phyloP scores from a whole-genome alignment of 1,140 invertebrate genomes.

The Acromyrmex heyeri region DNA sequence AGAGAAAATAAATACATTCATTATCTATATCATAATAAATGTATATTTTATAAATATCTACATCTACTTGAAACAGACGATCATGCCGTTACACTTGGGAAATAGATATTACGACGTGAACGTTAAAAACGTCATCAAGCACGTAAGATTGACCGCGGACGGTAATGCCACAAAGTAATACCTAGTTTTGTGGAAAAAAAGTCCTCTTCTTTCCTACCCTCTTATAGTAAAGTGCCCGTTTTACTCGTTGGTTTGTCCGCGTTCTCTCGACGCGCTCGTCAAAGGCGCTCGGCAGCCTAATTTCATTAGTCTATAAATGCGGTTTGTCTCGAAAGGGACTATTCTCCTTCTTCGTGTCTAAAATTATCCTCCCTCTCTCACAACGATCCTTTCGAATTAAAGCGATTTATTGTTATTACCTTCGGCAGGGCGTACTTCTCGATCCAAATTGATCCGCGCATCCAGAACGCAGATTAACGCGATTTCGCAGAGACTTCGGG shows the following conservation, averaged over 20 bases:
- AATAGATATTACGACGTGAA: slow-evolving; percentile 60
- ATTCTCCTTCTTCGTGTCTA: background rate
- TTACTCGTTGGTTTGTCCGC: background rate
- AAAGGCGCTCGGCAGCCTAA: slow-evolving; percentile 26
- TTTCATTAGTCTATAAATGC: slow-evolving; percentile 22
- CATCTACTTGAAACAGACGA: slow-evolving; percentile 21
- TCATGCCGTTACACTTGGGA: slow-evolving; percentile 20
- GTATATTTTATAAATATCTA: slow-evolving; percentile 12
- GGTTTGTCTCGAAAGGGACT: slow-evolving; percentile 13
- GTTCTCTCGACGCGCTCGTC: slow-evolving; percentile 9
- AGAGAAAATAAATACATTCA: background rate
- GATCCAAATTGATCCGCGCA: slow-evolving; percentile 58
- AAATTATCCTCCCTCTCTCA: slow-evolving; percentile 27
- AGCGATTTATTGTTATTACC: slow-evolving; percentile 44
- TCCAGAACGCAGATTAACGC: slow-evolving; percentile 68
- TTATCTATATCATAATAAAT: no score
- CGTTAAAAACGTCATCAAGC: slow-evolving; percentile 63
- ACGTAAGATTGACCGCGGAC: slow-evolving; percentile 36
- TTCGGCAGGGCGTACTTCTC: background rate
- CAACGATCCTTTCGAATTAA: slow-evolving; percentile 26
- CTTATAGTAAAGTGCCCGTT: background rate
- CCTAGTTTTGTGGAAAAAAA: slow-evolving; percentile 48
- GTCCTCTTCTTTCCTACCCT: background rate
- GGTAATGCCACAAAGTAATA: slow-evolving; percentile 59
- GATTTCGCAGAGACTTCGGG: slow-evolving; percentile 71